These are phyloP conservation scores for Nannobrachium achirus DNA, from an alignment of 2,113 vertebrate species.

Conservation along the genomic window DNA sequence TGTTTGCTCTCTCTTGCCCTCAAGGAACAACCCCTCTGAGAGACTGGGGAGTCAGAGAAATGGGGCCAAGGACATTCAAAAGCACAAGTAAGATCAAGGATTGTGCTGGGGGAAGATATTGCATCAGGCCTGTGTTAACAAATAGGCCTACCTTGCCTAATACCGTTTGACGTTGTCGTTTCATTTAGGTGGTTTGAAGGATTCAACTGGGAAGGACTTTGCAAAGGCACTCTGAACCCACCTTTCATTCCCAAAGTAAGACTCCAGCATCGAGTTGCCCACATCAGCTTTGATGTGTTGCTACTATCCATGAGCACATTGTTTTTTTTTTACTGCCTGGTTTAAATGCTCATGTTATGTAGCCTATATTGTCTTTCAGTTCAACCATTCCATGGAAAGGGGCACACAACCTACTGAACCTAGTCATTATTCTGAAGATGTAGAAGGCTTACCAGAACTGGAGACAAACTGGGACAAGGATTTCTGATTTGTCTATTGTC, in stretches of 20 bases:
- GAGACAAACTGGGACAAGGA: constrained; percentile 70
- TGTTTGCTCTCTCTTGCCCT: constrained; percentile 33
- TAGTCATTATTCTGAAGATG: constrained; percentile 41
- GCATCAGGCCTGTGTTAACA: neutral
- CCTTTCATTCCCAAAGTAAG: constrained; percentile 75
- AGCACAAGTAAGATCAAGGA: constrained; percentile 74
- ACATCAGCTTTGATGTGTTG: neutral
- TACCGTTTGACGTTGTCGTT: constrained; percentile 26
- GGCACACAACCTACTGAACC: constrained; percentile 30
- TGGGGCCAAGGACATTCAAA: constrained; percentile 79
- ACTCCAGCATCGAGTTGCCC: too few species aligned
- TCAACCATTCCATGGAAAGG: constrained; percentile 46
- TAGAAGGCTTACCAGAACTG: constrained; percentile 34
- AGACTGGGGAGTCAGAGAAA: constrained; percentile 76
- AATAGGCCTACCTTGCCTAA: constrained; percentile 4
- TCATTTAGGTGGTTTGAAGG: constrained; percentile 80
- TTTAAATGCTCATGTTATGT: neutral
- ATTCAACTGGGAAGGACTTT: constrained; percentile 78
- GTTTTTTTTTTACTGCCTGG: too few species aligned
- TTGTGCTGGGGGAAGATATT: constrained; percentile 7
- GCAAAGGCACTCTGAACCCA: constrained; percentile 62
- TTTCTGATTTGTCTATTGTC: constrained; percentile 59
- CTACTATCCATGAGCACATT: neutral
- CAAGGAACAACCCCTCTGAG: constrained; percentile 78
- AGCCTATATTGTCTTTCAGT: constrained; percentile 50